Evolutionary conservation across 2,888 invertebrate species (phyloP).

Genomic region (Torymus auratus): DNA sequence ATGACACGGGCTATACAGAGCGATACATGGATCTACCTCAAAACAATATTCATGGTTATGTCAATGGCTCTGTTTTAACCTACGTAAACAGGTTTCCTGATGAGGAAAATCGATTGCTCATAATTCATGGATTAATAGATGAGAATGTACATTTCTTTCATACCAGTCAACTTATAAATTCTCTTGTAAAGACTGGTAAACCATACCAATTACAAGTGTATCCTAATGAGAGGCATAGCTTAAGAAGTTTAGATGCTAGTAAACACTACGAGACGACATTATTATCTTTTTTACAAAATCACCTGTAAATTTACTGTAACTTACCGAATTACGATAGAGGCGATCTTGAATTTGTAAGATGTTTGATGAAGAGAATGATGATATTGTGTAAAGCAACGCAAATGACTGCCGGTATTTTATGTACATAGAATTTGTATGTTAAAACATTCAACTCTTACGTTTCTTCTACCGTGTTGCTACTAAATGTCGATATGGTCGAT

Average conservation of each 20-base stretch:
- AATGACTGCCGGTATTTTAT: constrained; percentile 68
- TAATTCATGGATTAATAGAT: constrained; percentile 98
- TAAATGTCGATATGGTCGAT: constrained; percentile 28
- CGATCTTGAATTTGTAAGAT: constrained; percentile 43
- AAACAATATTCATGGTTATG: constrained; percentile 88
- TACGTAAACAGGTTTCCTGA: constrained; percentile 93
- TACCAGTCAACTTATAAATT: constrained; percentile 93
- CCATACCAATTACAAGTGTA: constrained; percentile 97
- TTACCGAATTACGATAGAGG: constrained; percentile 42
- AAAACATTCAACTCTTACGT: constrained; percentile 47
- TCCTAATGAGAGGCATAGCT: constrained; percentile 97
- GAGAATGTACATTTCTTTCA: constrained; percentile 99
- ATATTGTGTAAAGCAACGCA: constrained; percentile 55
- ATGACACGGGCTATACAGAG: constrained; percentile 99
- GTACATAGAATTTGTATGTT: constrained; percentile 64
- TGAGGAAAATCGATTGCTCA: constrained; percentile 92
- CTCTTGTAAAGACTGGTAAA: constrained; percentile 94
- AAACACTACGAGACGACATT: constrained; percentile 98
- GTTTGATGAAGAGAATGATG: constrained; percentile 37
- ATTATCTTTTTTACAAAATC: constrained; percentile 92
- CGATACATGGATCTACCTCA: constrained; percentile 95
- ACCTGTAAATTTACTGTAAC: constrained; percentile 78
- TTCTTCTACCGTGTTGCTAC: constrained; percentile 41
- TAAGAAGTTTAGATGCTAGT: constrained; percentile 94
- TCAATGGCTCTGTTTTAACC: constrained; percentile 89